Evolutionary conservation across 2,888 invertebrate species (phyloP), one percentile per base, ranked within the genome.

Genomic region (Steinernema hermaphroditum): DNA sequence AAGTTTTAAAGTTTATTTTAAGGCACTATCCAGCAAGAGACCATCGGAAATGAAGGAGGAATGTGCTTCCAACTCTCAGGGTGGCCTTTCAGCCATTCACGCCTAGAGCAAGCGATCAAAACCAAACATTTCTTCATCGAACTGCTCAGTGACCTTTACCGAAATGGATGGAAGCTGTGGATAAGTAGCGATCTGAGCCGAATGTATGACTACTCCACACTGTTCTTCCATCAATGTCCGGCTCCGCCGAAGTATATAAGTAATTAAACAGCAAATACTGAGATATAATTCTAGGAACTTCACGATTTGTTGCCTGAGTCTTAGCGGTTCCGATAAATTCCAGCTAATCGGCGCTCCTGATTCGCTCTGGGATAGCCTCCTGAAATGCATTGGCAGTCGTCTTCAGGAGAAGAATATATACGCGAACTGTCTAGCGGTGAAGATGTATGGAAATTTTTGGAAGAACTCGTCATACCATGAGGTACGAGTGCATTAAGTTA

Each of bases 291-390:
- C 6, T 37, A 46, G 46, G 46, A 46, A 46, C 2, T 46, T 46
- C 46, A 46, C 44, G 16, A 69, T 73, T 32, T 29, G 43, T 12
- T 72, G 75, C 70, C 19, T 75, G 37, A 54, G 62, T 14, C 8
- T 75, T 12, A 73, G 73, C 68, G 68, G 68, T 27, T 41, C 2
- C 16, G 75, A 75, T 69, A 68, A 57, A 14, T 22, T 75, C 24
- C 73, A 73, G 29, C 24, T 75, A 37, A 41, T 75, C 19, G 68
- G 54, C 27, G 71, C 57, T 12, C 68, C 74, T 12, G 43, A 27
- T 2, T 68, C 12, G 16, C 68, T 72, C 29, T 2, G 41, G 8
- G 22, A 14, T 14, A 12, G 24, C 32, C 43, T 71, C 14, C 2
- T 37, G 22, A 44, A 69, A 2, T 29, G 34, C 19, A n/a, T 69